Base-by-base conservation (phyloP, 2,113 vertebrate genomes). In the Pituophis catenifer region DNA sequence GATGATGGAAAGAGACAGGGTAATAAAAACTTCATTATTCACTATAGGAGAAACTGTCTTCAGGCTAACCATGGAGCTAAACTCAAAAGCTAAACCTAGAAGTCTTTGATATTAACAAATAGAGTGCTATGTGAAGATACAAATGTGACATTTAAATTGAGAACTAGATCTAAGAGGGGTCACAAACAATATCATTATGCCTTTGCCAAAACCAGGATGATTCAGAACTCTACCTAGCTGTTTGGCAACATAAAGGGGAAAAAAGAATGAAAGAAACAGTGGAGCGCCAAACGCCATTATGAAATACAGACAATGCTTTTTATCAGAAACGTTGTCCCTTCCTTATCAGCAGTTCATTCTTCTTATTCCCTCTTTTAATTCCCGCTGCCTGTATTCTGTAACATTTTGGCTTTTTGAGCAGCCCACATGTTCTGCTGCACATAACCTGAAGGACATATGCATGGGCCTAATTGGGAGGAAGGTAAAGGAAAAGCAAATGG, bases 71-170 rank as follows among this genome's bases (percentile, higher is more conserved):
- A 88, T 86, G 62, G 2, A 88, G 94, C 95, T 93, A 95, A 96
- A 96, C 94, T 91, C 62, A 70, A 70, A 70, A 92, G 95, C 95
- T 93, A 95, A 96, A 96, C 94, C 92, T 89, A 89, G 57, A 93
- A 91, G 93, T 75, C 89, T 95, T 95, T 94, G 94, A 93, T 96
- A 91, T 96, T 95, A 95, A 91, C 96, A 96, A 95, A 97, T 96
- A 96, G 96, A 96, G 94, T 94, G 33, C 3, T 94, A 95, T 94
- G 92, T 65, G 95, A 93, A 95, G 93, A 94, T 95, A 95, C 92
- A 92, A 91, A 96, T 0, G 89, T 95, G 94, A 96, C 95, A 96
- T 97, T 93, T 93, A 94, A 96, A 93, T 95, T 94, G 2, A 3
- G 95, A 90, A 95, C 95, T 96, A 89, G 89, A 96, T 95, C 94